These are phyloP conservation scores for Escarpia spicata DNA, from an alignment of 2,888 invertebrate genomes.

Conservation along the genomic window DNA sequence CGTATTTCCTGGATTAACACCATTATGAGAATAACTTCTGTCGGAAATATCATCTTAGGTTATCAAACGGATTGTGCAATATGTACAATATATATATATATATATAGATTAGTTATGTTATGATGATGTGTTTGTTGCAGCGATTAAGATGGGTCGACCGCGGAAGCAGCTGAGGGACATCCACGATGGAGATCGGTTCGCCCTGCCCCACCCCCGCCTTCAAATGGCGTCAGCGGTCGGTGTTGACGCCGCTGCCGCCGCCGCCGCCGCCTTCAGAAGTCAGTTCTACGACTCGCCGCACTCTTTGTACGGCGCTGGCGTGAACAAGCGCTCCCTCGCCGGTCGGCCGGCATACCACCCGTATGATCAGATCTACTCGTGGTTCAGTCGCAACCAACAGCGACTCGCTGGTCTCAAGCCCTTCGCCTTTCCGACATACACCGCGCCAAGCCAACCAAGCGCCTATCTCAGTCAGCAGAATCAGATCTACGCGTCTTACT, in stretches of 20 bases:
- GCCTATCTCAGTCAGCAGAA: conserved; percentile 4
- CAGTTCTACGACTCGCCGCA: not conserved
- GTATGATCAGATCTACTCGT: not conserved
- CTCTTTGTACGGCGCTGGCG: not conserved
- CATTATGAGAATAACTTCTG: too few relatives aligned
- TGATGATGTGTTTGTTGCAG: not conserved
- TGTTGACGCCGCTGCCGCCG: not conserved
- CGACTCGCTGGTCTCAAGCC: not conserved
- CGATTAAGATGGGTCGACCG: conserved; percentile 28
- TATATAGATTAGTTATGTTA: too few relatives aligned
- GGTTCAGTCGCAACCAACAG: not conserved
- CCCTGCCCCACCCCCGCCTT: not conserved
- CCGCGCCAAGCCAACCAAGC: not conserved
- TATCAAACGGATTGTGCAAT: not conserved
- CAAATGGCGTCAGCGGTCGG: not conserved
- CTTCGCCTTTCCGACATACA: not conserved
- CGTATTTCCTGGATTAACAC: too few relatives aligned
- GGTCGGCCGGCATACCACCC: not conserved
- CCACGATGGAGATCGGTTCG: not conserved
- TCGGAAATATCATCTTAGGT: not conserved
- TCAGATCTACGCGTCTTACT: not conserved
- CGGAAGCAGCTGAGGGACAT: not conserved
- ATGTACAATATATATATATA: too few relatives aligned
- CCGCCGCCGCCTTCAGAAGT: not conserved
- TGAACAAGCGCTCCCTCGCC: not conserved